Percentiles rank a stretch among this genome's conserved stretches.
Evolutionary conservation across 35 echinoderm and acorn worm genomes (phyloP).

Genomic region (Heliocidaris erythrogramma): DNA sequence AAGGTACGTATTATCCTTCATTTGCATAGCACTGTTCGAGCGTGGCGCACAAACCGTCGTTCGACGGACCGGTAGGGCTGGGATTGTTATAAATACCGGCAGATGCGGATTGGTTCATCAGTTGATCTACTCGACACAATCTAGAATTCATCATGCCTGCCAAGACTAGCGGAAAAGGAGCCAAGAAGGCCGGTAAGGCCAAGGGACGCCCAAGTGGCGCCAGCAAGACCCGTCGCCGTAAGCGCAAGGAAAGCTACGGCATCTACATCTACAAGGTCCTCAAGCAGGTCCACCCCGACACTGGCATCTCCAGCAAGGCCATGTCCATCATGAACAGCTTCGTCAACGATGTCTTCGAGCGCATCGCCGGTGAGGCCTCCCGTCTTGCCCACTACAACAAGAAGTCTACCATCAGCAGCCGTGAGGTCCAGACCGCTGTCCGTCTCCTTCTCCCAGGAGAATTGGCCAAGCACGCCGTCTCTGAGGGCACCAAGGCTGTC

Average conservation of each 20-base stretch:
- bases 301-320: conserved; percentile 87
- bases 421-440: conserved; percentile 82
- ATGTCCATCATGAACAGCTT: conserved; percentile 99
- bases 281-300: conserved; percentile 97
- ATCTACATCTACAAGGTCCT: conserved; percentile 99
- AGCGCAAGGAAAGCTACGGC: conserved; percentile 79
- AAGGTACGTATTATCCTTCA: not conserved
- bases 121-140: conserved; percentile 22
- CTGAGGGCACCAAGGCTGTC: conserved; percentile 80
- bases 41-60: too few species aligned
- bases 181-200: conserved; percentile 63
- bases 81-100: conserved; percentile 33
- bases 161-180: conserved; percentile 61
- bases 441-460: conserved; percentile 88
- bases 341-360: conserved; percentile 91
- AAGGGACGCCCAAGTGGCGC: conserved; percentile 42
- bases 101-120: not conserved
- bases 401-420: conserved; percentile 91
- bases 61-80: not conserved
- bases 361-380: conserved; percentile 81
- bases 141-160: conserved; percentile 56
- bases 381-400: conserved; percentile 91
- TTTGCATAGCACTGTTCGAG: not conserved
- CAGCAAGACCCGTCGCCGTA: conserved; percentile 50
- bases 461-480: conserved; percentile 92